phyloP scores from a whole-genome alignment of 1,140 invertebrate species.

The Aleiodes sp. region DNA sequence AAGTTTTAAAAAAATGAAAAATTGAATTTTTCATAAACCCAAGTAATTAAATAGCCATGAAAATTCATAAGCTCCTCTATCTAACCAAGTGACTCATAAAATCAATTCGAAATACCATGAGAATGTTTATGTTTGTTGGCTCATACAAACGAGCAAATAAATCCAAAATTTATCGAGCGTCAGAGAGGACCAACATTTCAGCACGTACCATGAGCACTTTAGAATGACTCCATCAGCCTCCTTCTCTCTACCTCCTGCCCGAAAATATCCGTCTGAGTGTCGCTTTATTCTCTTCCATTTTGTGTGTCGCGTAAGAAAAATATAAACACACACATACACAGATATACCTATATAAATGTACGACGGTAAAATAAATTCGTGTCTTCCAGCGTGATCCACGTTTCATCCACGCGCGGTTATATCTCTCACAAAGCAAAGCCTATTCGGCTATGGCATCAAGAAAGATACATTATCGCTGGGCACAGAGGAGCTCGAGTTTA shows the following conservation, averaged over 20 bases:
- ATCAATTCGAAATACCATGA: neutral
- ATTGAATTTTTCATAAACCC: no score
- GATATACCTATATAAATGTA: no score
- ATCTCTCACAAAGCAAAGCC: constrained; percentile 11
- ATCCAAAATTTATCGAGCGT: neutral
- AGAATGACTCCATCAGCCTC: neutral
- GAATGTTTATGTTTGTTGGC: no score
- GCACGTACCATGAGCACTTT: constrained; percentile 1
- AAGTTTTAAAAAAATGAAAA: no score
- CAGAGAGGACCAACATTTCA: neutral
- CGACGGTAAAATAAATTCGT: constrained; percentile 28
- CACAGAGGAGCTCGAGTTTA: constrained; percentile 46
- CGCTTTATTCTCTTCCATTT: neutral
- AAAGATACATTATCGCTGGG: constrained; percentile 27
- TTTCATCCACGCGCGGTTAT: constrained; percentile 13
- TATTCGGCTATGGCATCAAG: constrained; percentile 29
- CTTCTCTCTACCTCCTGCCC: neutral
- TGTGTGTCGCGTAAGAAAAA: neutral
- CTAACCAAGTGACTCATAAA: neutral
- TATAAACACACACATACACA: neutral
- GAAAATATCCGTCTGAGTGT: neutral
- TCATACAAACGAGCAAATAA: no score
- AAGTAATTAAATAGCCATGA: no score
- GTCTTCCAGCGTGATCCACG: constrained; percentile 25
- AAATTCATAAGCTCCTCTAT: no score